Conservation (phyloP, 2,113 vertebrate genomes). For the Scytalopus superciliaris region DNA sequence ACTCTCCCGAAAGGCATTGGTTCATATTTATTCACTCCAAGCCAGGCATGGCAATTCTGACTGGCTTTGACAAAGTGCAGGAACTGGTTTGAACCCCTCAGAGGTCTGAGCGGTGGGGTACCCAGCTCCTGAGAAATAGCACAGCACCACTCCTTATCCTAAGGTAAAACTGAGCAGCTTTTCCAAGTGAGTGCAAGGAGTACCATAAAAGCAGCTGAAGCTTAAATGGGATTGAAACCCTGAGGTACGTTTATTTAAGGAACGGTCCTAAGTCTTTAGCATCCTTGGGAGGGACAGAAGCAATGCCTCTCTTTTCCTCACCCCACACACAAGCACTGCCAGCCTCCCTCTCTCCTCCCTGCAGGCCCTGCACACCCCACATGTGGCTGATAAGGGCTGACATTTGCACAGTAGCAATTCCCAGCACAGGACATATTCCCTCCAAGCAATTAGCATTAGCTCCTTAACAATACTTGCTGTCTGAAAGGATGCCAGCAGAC, state of each 20-base stretch:
- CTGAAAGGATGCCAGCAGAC: conserved; percentile 13
- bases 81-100: neutral
- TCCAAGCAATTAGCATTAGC: neutral
- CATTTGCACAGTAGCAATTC: neutral
- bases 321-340: neutral
- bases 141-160: neutral
- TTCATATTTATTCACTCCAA: neutral
- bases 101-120: neutral
- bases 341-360: neutral
- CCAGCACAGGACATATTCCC: neutral
- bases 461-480: neutral
- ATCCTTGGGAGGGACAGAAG: neutral
- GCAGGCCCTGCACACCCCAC: neutral
- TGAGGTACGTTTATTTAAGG: neutral
- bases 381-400: neutral
- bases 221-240: conserved; percentile 23
- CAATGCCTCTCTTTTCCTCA: neutral
- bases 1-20: neutral
- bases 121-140: neutral
- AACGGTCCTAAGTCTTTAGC: neutral
- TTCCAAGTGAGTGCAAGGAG: neutral
- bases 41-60: neutral
- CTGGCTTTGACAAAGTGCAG: conserved; percentile 47
- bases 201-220: neutral
- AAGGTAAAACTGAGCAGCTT: neutral